Evolutionary conservation across 2,797 vertebrate species (phyloP).

Genomic region (Microctenopoma lineatum): DNA sequence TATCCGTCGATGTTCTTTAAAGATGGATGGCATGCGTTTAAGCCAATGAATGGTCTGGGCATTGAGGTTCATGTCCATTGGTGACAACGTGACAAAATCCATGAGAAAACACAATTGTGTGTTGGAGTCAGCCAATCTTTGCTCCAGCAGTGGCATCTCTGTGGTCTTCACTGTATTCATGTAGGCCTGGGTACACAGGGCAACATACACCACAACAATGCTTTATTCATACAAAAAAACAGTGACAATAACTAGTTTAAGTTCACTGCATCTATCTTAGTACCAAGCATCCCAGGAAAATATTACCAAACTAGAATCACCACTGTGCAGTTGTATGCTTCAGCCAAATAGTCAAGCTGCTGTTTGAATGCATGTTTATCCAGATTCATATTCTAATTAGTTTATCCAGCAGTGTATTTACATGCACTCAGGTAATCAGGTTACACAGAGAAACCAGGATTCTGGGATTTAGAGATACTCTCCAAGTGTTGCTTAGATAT

Average conservation of each 20-base stretch:
- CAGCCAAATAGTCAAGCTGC: too few species aligned
- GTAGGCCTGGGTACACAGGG: conserved; percentile 72
- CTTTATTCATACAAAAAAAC: not conserved
- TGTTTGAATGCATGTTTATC: too few species aligned
- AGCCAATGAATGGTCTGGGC: conserved; percentile 85
- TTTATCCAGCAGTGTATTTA: too few species aligned
- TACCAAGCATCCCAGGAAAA: not conserved
- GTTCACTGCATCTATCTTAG: not conserved
- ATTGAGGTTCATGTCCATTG: conserved; percentile 83
- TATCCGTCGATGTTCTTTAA: conserved; percentile 86
- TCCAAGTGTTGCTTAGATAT: too few species aligned
- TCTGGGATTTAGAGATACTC: too few species aligned
- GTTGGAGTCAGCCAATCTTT: conserved; percentile 83
- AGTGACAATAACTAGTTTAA: not conserved
- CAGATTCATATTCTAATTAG: too few species aligned
- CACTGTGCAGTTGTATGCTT: too few species aligned
- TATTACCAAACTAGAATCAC: not conserved
- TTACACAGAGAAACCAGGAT: too few species aligned
- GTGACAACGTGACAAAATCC: conserved; percentile 82
- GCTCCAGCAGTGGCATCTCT: conserved; percentile 83
- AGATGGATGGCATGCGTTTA: conserved; percentile 86
- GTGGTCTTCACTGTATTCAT: conserved; percentile 79
- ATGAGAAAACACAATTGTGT: conserved; percentile 84
- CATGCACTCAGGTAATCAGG: too few species aligned
- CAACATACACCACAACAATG: not conserved